A percentile compares a stretch with the other conserved stretches of the same genome.
These are phyloP conservation scores for Drosophila bocqueti DNA, from an alignment of 1,140 invertebrate species.

Conservation along the genomic window DNA sequence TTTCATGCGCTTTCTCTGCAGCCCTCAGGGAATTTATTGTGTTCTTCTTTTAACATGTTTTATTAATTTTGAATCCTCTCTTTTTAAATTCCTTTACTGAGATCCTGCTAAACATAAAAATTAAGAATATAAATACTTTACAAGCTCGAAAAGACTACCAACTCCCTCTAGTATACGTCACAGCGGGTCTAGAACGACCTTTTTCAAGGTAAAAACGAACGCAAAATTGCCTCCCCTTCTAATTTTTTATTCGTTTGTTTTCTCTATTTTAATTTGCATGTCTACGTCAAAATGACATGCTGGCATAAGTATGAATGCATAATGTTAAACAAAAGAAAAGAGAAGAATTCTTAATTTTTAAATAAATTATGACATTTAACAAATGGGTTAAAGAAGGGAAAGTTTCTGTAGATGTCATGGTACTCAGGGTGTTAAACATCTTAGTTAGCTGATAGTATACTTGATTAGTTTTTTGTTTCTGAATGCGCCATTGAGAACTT, in stretches of 20 bases:
- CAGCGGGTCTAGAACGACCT: not conserved
- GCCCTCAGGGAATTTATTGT: too few relatives aligned
- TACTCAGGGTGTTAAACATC: too few relatives aligned
- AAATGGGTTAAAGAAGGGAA: not conserved
- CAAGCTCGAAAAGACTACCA: not conserved
- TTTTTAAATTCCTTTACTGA: not conserved
- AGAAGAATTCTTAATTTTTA: constrained; percentile 14
- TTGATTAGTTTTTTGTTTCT: too few relatives aligned
- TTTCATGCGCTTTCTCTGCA: too few relatives aligned
- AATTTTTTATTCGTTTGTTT: constrained; percentile 50
- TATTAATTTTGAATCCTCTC: rapidly evolving
- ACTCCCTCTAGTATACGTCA: not conserved
- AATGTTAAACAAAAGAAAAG: constrained; percentile 15
- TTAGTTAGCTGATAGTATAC: not conserved
- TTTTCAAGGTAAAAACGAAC: constrained; percentile 15
- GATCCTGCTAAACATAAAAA: too few relatives aligned
- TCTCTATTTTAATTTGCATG: constrained; percentile 69
- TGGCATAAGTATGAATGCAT: constrained; percentile 22
- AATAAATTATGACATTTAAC: not conserved
- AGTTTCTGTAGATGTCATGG: not conserved
- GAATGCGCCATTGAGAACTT: constrained; percentile 62
- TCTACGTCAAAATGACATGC: constrained; percentile 69
- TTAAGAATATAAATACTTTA: not conserved
- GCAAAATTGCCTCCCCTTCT: constrained; percentile 22
- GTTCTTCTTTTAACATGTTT: too few relatives aligned